Base-by-base conservation (phyloP, 2,113 vertebrate species). In the Neodon shergylaensis region DNA sequence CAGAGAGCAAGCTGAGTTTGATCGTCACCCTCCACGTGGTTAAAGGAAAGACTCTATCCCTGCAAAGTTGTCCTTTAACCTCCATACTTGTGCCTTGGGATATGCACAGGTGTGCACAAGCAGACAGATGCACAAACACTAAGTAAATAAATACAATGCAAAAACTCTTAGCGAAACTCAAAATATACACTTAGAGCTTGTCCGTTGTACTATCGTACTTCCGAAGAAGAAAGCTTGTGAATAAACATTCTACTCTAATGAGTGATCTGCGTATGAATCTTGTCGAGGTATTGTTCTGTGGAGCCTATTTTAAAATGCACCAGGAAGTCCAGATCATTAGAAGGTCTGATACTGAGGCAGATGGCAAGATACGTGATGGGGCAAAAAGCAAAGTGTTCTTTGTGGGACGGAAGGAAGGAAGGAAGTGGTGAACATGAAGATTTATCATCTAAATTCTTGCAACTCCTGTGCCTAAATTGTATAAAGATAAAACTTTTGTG, bases 381-480 rank as follows among this genome's bases (percentile, higher is more conserved):
- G 61, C 5, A 66, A 52, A 39, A n/a, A 49, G 33, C 85, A 5
- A 65, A 49, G 12, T 19, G 10, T 39, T 91, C 22, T 7, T 7
- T 85, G 65, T 68, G 82, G 66, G 24, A 31, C 24, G 28, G 52
- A 31, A 44, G 65, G 52, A n/a, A 82, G 21, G 24, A 31, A 47
- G 66, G 54, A 39, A 82, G 21, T 42, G 2, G 7, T 4, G 0
- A 33, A 21, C 7, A 3, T 13, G 49, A 77, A 33, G 7, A 19
- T 24, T 88, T n/a, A 82, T 22, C 10, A 2, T 52, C 68, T n/a
- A 52, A 70, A 72, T 92, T 91, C 42, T 92, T 90, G 70, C 66
- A 88, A 24, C 33, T 82, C 52, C 6, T 12, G 0, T 8, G 21
- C 21, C 73, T 63, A 66, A 68, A 68, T 13, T 21, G 72, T 58